phyloP scores from a whole-genome alignment of 2,888 invertebrate genomes.

The Margaritifera margaritifera region DNA sequence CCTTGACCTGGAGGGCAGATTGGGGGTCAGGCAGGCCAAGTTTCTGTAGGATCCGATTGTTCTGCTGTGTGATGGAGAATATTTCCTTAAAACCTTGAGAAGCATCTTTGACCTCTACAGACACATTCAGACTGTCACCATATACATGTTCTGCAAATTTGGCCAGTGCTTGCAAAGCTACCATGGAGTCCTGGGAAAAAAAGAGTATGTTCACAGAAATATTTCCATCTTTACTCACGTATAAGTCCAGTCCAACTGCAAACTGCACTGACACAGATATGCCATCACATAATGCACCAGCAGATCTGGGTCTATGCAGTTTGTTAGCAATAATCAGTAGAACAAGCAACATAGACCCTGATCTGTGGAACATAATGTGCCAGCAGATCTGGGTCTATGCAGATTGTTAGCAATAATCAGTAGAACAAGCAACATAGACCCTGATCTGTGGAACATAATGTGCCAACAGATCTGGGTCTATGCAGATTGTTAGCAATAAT shows the following conservation, averaged over 20 bases:
- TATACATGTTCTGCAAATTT: constrained; percentile 46
- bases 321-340: no score
- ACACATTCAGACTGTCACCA: constrained; percentile 30
- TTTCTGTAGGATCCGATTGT: constrained; percentile 57
- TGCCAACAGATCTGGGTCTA: no score
- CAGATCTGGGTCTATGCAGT: no score
- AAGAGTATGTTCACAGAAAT: background rate
- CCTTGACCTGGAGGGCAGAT: constrained; percentile 32
- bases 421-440: no score
- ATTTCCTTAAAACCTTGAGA: constrained; percentile 6
- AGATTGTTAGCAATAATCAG: no score
- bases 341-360: no score
- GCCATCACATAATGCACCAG: background rate
- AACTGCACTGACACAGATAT: background rate
- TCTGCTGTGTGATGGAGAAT: constrained; percentile 31
- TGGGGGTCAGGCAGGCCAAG: constrained; percentile 19
- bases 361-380: no score
- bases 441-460: no score
- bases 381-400: no score
- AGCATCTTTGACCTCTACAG: constrained; percentile 16
- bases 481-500: no score
- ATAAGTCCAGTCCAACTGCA: background rate
- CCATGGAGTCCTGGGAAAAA: constrained; percentile 69
- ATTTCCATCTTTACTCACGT: background rate
- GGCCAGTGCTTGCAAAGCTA: constrained; percentile 70